Conservation (phyloP, 2,797 vertebrate species). For the Crocidura indochinensis region DNA sequence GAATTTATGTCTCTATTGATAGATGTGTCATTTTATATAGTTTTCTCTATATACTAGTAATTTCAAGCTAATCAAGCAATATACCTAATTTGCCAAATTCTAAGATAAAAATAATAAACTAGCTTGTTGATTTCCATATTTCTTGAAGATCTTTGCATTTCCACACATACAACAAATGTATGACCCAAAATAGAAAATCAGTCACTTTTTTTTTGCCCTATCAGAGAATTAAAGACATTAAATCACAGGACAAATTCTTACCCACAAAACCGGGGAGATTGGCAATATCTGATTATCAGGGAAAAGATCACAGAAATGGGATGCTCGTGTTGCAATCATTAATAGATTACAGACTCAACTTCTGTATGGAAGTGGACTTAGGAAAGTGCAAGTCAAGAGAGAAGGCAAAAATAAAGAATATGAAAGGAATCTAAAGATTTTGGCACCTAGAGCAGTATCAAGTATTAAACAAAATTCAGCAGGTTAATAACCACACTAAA, state of each 20-base stretch:
- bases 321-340: neutral
- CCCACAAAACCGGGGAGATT: neutral
- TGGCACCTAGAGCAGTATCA: neutral
- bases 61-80: slow-evolving; percentile 23
- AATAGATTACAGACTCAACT: neutral
- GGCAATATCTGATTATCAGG: neutral
- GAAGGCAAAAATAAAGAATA: neutral
- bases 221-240: slow-evolving; percentile 2
- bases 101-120: neutral
- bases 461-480: neutral
- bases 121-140: neutral
- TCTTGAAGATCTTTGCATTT: neutral
- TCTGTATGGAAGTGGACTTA: neutral
- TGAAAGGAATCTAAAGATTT: neutral
- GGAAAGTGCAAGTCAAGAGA: neutral
- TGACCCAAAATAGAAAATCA: neutral
- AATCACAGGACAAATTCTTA: slow-evolving; percentile 7
- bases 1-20: neutral
- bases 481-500: neutral
- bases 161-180: neutral
- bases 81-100: neutral
- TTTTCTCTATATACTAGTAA: neutral
- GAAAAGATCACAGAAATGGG: neutral
- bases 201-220: neutral
- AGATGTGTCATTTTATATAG: neutral